phyloP scores from a whole-genome alignment of 2,113 vertebrate species.

The Mesocricetus auratus region DNA sequence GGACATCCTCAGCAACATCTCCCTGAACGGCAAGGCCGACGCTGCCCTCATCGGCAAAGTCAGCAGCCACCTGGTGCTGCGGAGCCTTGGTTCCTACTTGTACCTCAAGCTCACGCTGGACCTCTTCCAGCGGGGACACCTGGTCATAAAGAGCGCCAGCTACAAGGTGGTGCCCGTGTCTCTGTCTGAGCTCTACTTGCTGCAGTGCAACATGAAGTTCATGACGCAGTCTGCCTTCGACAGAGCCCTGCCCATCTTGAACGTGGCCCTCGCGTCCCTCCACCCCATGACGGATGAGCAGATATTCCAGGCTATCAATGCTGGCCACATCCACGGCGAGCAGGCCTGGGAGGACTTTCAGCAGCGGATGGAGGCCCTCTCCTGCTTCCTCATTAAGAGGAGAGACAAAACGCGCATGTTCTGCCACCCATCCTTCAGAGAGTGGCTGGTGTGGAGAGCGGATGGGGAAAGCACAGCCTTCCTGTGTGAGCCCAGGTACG shows the following conservation, averaged over 20 bases:
- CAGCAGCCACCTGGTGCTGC: constrained; percentile 95
- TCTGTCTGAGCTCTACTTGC: constrained; percentile 95
- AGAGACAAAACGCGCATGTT: constrained; percentile 99
- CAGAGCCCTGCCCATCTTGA: constrained; percentile 94
- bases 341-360: constrained; percentile 97
- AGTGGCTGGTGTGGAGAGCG: constrained; percentile 98
- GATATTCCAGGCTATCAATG: constrained; percentile 96
- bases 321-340: constrained; percentile 90
- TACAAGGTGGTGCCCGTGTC: constrained; percentile 99
- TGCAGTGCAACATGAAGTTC: constrained; percentile 99
- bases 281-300: constrained; percentile 99
- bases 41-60: constrained; percentile 93
- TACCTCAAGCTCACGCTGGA: constrained; percentile 98
- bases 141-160: constrained; percentile 98
- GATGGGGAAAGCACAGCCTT: constrained; percentile 97
- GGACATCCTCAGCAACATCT: constrained; percentile 97
- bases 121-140: constrained; percentile 96
- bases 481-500: constrained; percentile 97
- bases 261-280: constrained; percentile 95
- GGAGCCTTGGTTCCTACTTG: constrained; percentile 97
- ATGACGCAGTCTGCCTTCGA: constrained; percentile 96
- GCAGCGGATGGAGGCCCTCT: constrained; percentile 96
- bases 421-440: constrained; percentile 98
- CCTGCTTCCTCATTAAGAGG: constrained; percentile 94
- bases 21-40: constrained; percentile 96